Conservation (phyloP, 2,888 invertebrate species). For the Hydroisotoma schaefferi region DNA sequence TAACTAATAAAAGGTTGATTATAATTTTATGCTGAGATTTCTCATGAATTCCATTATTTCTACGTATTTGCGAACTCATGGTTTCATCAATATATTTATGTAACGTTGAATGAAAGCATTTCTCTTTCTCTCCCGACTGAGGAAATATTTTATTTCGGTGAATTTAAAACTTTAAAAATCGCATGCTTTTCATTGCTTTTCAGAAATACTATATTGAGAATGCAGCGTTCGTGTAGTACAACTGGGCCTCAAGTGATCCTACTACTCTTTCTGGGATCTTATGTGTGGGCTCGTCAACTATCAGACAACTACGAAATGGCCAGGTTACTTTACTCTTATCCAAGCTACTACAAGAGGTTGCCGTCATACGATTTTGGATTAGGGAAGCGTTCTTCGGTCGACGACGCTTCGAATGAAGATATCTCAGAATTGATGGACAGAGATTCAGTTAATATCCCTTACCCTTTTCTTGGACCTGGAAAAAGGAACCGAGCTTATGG, state of each 20-base stretch:
- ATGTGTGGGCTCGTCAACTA: constrained; percentile 37
- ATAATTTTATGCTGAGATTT: too few relatives aligned
- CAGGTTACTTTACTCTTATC: constrained; percentile 34
- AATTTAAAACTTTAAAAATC: neutral
- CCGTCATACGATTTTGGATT: constrained; percentile 46
- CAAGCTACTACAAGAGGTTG: constrained; percentile 36
- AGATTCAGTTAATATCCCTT: neutral
- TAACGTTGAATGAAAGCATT: too few relatives aligned
- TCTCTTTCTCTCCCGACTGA: too few relatives aligned
- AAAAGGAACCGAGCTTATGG: constrained; percentile 45
- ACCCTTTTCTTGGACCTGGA: constrained; percentile 16
- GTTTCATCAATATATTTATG: too few relatives aligned
- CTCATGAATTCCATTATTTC: too few relatives aligned
- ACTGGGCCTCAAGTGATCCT: constrained; percentile 41
- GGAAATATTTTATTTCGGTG: too few relatives aligned
- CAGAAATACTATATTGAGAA: constrained; percentile 32
- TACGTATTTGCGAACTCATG: too few relatives aligned
- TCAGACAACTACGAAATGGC: constrained; percentile 44
- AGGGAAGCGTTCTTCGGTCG: constrained; percentile 44
- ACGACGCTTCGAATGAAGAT: constrained; percentile 35
- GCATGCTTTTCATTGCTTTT: neutral
- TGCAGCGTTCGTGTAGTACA: constrained; percentile 43
- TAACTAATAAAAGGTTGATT: too few relatives aligned
- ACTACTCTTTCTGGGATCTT: constrained; percentile 41
- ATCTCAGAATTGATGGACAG: constrained; percentile 25